phyloP scores from a whole-genome alignment of 2,888 invertebrate genomes.

The Brenthis ino region DNA sequence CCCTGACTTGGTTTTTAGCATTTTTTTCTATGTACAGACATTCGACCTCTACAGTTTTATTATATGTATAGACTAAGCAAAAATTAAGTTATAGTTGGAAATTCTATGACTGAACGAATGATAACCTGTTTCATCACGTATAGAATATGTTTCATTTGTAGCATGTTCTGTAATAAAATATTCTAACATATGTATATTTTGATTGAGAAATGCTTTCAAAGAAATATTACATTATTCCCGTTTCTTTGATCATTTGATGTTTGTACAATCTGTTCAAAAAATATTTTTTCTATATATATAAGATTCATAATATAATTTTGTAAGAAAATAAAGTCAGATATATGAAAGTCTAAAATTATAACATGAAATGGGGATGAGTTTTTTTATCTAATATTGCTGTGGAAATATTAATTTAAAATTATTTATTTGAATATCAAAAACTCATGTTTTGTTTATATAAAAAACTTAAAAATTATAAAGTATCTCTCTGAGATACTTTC shows the following conservation, averaged over 20 bases:
- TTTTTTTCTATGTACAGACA: too few species aligned
- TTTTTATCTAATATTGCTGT: not conserved
- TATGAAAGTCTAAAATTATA: not conserved
- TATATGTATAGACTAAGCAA: too few species aligned
- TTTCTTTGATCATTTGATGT: constrained; percentile 16
- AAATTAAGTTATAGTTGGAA: too few species aligned
- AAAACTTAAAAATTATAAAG: too few species aligned
- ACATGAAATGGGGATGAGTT: not conserved
- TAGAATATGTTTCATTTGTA: too few species aligned
- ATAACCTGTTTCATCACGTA: too few species aligned
- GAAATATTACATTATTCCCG: not conserved
- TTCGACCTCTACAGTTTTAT: too few species aligned
- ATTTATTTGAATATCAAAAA: too few species aligned
- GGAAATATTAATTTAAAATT: not conserved
- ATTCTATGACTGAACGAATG: too few species aligned
- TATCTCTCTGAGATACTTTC: too few species aligned
- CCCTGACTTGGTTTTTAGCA: too few species aligned
- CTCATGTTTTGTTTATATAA: too few species aligned
- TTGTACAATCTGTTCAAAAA: constrained; percentile 5
- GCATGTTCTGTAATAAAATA: not conserved
- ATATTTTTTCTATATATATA: not conserved
- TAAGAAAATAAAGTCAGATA: not conserved
- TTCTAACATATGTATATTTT: not conserved
- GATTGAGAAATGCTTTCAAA: not conserved
- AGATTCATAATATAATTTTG: not conserved